These are phyloP conservation scores for Eulithis testata DNA, from an alignment of 2,888 invertebrate species.

Conservation along the genomic window DNA sequence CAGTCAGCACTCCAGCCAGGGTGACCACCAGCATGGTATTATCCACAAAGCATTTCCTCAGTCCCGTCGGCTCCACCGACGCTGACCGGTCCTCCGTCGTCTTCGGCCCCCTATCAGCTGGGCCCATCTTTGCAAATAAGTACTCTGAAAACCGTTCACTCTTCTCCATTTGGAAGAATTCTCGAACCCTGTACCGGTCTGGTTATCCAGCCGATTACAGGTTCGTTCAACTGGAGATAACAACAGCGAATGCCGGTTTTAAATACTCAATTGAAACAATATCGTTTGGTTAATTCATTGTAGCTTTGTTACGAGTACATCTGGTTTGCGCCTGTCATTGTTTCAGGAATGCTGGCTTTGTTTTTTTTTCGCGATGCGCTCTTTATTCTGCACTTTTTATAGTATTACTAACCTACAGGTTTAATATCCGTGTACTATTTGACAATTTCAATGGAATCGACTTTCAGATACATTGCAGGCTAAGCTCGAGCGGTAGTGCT, in stretches of 20 bases:
- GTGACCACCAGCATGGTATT: conserved; percentile 92
- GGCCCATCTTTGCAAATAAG: conserved; percentile 92
- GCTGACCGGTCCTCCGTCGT: conserved; percentile 86
- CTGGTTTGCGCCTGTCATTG: conserved; percentile 13
- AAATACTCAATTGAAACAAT: conserved; percentile 15
- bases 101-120: conserved; percentile 85
- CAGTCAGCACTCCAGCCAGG: conserved; percentile 90
- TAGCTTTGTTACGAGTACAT: conserved; percentile 19
- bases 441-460: background rate
- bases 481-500: background rate
- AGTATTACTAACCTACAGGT: conserved; percentile 47
- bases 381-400: conserved; percentile 42
- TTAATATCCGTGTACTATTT: conserved; percentile 32
- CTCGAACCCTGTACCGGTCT: conserved; percentile 59
- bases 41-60: conserved; percentile 88
- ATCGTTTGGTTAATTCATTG: conserved; percentile 8
- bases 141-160: conserved; percentile 90
- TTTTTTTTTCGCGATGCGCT: conserved; percentile 35
- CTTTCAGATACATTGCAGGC: conserved; percentile 37
- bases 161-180: conserved; percentile 80
- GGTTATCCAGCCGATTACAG: conserved; percentile 36
- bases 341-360: conserved; percentile 8
- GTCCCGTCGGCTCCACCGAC: conserved; percentile 87
- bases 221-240: conserved; percentile 14
- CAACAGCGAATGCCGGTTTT: conserved; percentile 11